phyloP scores from a whole-genome alignment of 64 coral and sea anemone genomes.

The Hydrozoanthus tunicans region DNA sequence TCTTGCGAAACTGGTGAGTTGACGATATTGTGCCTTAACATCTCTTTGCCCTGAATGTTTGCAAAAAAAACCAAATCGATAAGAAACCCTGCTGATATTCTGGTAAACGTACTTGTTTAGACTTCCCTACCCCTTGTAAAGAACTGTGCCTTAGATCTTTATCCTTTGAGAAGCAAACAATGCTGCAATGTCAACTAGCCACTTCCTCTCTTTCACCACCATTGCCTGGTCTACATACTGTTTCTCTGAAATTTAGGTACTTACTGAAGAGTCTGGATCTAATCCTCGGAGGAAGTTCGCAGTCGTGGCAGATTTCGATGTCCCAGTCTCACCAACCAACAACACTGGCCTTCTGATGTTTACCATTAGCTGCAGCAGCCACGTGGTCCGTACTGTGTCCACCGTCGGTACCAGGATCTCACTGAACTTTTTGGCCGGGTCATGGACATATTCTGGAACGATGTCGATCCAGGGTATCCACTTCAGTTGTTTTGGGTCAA shows the following conservation, averaged over 20 bases:
- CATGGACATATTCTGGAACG: constrained; percentile 91
- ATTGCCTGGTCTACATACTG: not conserved
- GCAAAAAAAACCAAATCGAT: too few relatives aligned
- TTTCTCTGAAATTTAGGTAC: not conserved
- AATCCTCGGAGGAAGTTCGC: constrained; percentile 84
- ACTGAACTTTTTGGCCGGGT: constrained; percentile 93
- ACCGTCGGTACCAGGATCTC: constrained; percentile 98
- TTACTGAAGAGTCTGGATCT: constrained; percentile 87
- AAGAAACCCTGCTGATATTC: too few relatives aligned
- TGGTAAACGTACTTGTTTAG: too few relatives aligned
- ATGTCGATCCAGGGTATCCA: constrained; percentile 97
- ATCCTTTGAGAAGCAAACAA: too few relatives aligned
- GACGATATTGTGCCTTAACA: too few relatives aligned
- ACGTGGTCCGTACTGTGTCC: constrained; percentile 96
- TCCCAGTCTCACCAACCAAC: constrained; percentile 94
- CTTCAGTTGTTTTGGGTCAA: constrained; percentile 80
- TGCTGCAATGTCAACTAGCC: too few relatives aligned
- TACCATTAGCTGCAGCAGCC: constrained; percentile 93
- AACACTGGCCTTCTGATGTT: constrained; percentile 90
- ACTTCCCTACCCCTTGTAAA: too few relatives aligned
- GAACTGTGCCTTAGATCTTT: too few relatives aligned
- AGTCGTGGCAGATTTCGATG: constrained; percentile 94
- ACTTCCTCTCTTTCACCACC: too few relatives aligned
- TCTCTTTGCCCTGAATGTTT: too few relatives aligned
- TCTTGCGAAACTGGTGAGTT: too few relatives aligned